Conservation (phyloP, 1,140 invertebrate species). For the Orussus abietinus region DNA sequence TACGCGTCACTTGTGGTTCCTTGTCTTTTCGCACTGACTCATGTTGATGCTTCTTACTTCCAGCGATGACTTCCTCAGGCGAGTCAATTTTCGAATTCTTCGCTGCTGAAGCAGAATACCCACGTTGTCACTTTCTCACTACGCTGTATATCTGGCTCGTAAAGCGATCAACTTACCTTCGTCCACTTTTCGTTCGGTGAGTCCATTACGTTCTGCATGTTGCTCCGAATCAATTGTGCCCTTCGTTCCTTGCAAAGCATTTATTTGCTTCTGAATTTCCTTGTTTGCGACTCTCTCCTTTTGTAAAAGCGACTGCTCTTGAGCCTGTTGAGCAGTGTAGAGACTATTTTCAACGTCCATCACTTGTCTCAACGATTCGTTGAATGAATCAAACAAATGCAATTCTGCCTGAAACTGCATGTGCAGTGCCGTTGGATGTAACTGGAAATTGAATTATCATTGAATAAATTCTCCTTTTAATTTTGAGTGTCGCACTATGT, state of each 20-base stretch:
- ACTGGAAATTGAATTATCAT: constrained; percentile 20
- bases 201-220: background rate
- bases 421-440: constrained; percentile 45
- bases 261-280: constrained; percentile 22
- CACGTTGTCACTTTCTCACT: background rate
- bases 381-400: constrained; percentile 46
- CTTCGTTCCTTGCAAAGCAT: constrained; percentile 13
- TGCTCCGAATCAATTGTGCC: constrained; percentile 7
- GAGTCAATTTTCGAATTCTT: no score
- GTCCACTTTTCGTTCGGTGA: no score
- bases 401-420: constrained; percentile 51
- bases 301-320: constrained; percentile 26
- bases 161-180: no score
- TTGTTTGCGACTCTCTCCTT: constrained; percentile 27
- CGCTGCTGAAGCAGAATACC: no score
- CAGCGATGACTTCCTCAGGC: no score
- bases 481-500: no score
- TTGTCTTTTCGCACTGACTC: no score
- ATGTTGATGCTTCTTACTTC: no score
- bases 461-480: no score
- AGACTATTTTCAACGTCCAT: constrained; percentile 45
- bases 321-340: constrained; percentile 33
- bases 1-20: no score
- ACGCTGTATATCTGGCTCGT: no score
- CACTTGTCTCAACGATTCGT: constrained; percentile 43